Percentiles rank a stretch among this genome's conserved stretches.
These are phyloP conservation scores for Anthonomus grandis DNA, from an alignment of 1,140 invertebrate genomes.

Conservation along the genomic window DNA sequence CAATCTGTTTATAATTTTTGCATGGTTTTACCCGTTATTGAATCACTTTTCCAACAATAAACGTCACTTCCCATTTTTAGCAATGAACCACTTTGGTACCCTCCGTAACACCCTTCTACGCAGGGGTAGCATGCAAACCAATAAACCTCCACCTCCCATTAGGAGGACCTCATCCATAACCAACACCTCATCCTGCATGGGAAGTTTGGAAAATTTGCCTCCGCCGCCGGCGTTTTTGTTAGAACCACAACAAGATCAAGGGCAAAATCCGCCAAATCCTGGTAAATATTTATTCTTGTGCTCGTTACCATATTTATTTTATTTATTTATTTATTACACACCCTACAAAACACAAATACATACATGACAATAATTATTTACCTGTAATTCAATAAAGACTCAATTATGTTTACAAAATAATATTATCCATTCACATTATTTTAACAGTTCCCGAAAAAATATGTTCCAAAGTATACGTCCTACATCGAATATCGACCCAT, in stretches of 20 bases:
- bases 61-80: not conserved
- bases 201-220: slow-evolving; percentile 65
- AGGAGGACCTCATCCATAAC: slow-evolving; percentile 81
- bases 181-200: slow-evolving; percentile 46
- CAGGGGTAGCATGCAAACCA: slow-evolving; percentile 60
- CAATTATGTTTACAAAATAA: too few species aligned
- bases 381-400: too few species aligned
- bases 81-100: slow-evolving; percentile 37
- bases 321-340: too few species aligned
- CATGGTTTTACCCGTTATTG: not conserved
- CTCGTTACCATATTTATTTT: too few species aligned
- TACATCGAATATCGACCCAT: too few species aligned
- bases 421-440: too few species aligned
- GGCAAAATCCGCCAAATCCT: slow-evolving; percentile 7
- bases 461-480: too few species aligned
- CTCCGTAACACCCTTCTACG: slow-evolving; percentile 51
- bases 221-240: slow-evolving; percentile 81
- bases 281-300: slow-evolving; percentile 11
- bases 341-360: too few species aligned
- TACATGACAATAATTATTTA: too few species aligned
- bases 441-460: too few species aligned
- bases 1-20: too few species aligned
- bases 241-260: slow-evolving; percentile 48
- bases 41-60: not conserved
- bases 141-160: slow-evolving; percentile 80